phyloP scores from a whole-genome alignment of 35 echinoderm and acorn worm genomes.

The Acanthaster planci region DNA sequence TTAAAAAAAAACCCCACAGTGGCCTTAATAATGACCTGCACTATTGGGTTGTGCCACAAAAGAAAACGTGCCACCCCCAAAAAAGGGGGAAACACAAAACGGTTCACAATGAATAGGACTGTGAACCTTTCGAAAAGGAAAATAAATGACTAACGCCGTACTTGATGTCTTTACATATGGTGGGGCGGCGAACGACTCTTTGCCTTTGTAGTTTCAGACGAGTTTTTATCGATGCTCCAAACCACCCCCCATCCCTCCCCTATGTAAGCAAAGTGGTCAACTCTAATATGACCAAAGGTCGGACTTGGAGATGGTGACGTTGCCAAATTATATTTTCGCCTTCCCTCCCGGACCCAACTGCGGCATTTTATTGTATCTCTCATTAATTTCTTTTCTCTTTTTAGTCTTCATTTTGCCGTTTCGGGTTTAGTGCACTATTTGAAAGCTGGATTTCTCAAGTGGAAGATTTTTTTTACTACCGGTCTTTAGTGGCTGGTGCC shows the following conservation, averaged over 20 bases:
- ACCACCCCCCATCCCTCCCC: not conserved
- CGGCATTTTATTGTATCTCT: no score
- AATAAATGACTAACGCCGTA: constrained; percentile 1
- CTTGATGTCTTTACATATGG: not conserved
- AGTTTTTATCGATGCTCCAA: not conserved
- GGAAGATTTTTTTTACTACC: no score
- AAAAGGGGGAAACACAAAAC: not conserved
- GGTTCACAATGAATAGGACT: not conserved
- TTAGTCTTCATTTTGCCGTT: not conserved
- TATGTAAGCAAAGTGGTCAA: not conserved
- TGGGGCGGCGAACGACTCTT: not conserved
- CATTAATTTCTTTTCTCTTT: not conserved
- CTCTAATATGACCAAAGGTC: constrained; percentile 27
- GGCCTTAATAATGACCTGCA: no score
- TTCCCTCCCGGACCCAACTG: not conserved
- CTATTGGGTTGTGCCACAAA: no score
- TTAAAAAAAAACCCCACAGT: no score
- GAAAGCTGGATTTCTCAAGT: not conserved
- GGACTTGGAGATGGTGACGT: constrained; percentile 2
- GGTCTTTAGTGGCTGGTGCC: no score
- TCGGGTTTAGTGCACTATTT: not conserved
- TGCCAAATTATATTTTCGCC: not conserved
- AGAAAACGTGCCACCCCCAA: not conserved
- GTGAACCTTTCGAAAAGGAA: constrained; percentile 4
- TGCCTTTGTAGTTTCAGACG: not conserved